Evolutionary conservation across 2,113 vertebrate genomes (phyloP).

Genomic region (Petrocephalus zakoni): DNA sequence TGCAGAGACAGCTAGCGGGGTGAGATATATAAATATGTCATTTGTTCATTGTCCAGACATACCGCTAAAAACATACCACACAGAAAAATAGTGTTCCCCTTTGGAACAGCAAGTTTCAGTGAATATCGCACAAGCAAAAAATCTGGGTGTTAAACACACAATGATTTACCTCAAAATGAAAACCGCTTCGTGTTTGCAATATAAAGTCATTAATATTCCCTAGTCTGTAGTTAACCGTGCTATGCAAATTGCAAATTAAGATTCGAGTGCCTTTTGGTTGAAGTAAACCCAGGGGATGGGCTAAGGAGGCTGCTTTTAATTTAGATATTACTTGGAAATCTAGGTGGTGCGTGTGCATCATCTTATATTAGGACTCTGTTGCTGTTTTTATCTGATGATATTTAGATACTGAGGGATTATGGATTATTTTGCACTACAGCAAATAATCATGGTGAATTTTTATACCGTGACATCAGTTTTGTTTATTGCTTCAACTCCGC

Average conservation of each 20-base stretch:
- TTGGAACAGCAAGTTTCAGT: neutral
- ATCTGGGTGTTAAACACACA: neutral
- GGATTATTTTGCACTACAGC: conserved; percentile 1
- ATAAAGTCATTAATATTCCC: neutral
- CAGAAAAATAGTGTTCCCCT: neutral
- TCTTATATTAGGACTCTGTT: neutral
- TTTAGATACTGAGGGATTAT: neutral
- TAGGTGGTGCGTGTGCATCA: neutral
- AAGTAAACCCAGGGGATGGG: neutral
- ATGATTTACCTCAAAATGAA: neutral
- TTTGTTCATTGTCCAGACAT: neutral
- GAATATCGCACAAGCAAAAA: neutral
- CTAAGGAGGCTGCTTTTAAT: neutral
- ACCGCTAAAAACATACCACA: neutral
- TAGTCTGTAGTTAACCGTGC: neutral
- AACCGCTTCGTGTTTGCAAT: neutral
- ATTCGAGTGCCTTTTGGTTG: neutral
- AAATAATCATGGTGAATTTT: neutral
- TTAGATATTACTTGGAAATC: neutral
- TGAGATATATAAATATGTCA: neutral
- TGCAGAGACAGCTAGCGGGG: neutral
- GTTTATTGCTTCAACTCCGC: neutral
- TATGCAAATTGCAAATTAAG: conserved; percentile 1
- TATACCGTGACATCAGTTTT: neutral
- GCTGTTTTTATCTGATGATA: neutral